Base-by-base conservation (phyloP, 64 coral and sea anemone genomes). In the Porites australiensis region DNA sequence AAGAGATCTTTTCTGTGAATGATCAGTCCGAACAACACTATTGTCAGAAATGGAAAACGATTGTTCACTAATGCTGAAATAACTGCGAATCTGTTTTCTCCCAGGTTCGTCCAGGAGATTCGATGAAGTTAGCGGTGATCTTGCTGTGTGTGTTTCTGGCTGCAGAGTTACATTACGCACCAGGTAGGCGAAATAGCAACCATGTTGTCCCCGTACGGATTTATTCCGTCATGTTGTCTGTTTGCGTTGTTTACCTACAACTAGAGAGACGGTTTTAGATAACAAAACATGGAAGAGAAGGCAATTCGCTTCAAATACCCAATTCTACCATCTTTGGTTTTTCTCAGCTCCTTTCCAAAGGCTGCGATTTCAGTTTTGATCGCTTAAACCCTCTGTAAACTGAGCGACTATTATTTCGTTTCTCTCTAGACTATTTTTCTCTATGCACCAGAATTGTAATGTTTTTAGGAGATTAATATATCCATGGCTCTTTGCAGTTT, bases 151-250 rank as follows among this genome's bases (percentile, higher is more conserved):
- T 88, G 14, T 57, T 88, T 88, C 69, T 98, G 76, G 82, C 21
- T 7, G 27, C 87, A 53, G 55, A 87, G 45, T 90, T 71, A 68
- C 6, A 82, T 94, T 16, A 72, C 84, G 69, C 44, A 15, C 20
- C 57, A 89, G 92, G 92, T 94, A 77, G 74, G 87, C 74, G 77
- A 94, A 51, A 94, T 75, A 83, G 79, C 23, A 63, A 58, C 18
- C 72, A 79, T 64, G 22, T 23, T 63, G 50, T 79, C n/a, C 69
- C 86, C 74, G 83, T 89, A 87, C 81, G 80, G 66, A 62, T 89
- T 88, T 86, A 94, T 93, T 27, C 74, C 64, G 67, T 94, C 92
- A 77, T 89, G 79, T 94, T 94, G 92, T 94, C 92, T 94, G 87
- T 94, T 94, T 18, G 3, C 23, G 19, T 11, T 94, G 92, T 94